Base-by-base conservation (phyloP, 92 coral and sea anemone genomes). In the Umimayanthus kanabou region DNA sequence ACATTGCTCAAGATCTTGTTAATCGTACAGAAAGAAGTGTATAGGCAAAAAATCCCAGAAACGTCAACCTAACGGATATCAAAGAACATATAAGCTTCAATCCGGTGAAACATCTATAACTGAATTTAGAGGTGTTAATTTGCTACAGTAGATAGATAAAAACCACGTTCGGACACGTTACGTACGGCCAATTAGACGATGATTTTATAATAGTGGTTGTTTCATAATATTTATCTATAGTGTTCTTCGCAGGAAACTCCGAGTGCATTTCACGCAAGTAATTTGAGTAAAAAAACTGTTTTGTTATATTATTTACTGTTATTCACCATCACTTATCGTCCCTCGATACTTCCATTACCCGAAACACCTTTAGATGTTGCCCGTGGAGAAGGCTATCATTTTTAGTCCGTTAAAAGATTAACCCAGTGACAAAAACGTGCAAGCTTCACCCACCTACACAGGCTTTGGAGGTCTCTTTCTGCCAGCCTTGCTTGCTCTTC, bases 381-480 rank as follows among this genome's bases (percentile, higher is more conserved):
- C 20, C 11, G 3, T 9, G 18, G 58, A 53, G 58, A 18, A 53
- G 58, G 58, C 58, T n/a, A n/a, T 61, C 23, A 2, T 61, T 61
- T 2, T 61, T 22, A 4, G 67, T n/a, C 25, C 25, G 67, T 18
- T 20, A n/a, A 20, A 61, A 18, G 67, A 20, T 61, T 50, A 9
- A 0, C 57, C 57, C 13, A 10, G 26, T 61, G 69, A 79, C n/a
- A 39, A 39, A 53, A 39, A 10, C 43, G 53, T n/a, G n/a, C 77
- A 82, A 82, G 33, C 55, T 39, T 28, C 71, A 50, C 65, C 29
- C 10, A 94, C 98, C 98, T 57, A 81, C 87, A 81, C 92, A 89
- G 25, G 92, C 85, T 80, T 81, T 93, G 5, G 92, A 93, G 6
- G 93, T 67, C 69, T 94, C 96, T 39, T 91, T 96, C 47, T 93